These are phyloP conservation scores for Rana temporaria DNA, from an alignment of 2,113 vertebrate genomes.

Conservation along the genomic window DNA sequence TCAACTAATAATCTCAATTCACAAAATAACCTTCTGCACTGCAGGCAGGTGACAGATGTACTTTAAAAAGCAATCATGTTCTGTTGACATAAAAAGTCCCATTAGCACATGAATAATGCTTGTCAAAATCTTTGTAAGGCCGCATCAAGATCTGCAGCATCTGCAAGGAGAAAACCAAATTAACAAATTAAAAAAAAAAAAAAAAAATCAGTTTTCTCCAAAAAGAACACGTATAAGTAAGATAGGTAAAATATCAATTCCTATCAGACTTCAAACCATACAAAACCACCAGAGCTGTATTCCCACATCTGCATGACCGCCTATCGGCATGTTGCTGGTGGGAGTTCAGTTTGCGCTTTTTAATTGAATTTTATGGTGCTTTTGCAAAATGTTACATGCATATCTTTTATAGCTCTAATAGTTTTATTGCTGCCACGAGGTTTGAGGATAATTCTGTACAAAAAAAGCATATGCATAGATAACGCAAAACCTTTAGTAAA, in stretches of 20 bases:
- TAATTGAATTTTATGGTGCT: constrained; percentile 66
- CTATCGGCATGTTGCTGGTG: constrained; percentile 59
- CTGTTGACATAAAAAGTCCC: background rate
- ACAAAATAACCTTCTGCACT: too few species aligned
- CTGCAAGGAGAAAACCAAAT: background rate
- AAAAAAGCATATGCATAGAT: constrained; percentile 55
- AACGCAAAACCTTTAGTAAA: constrained; percentile 59
- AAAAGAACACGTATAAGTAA: too few species aligned
- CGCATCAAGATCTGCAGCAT: too few species aligned
- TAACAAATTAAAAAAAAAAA: background rate
- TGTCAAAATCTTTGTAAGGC: background rate
- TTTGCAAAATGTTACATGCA: constrained; percentile 67
- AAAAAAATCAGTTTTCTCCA: background rate
- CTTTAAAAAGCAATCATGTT: background rate
- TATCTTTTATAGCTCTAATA: constrained; percentile 63
- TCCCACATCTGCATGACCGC: constrained; percentile 50
- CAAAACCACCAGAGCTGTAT: background rate
- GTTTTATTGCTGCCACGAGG: constrained; percentile 66
- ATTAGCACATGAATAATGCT: background rate
- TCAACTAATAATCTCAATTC: too few species aligned
- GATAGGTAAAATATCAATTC: too few species aligned
- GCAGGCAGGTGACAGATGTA: too few species aligned
- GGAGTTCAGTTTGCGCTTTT: constrained; percentile 48
- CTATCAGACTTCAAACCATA: too few species aligned
- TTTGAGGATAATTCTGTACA: constrained; percentile 56